Percentiles rank a stretch among this genome's conserved stretches.
Conservation (phyloP, 2,113 vertebrate species). For the Murina feae region DNA sequence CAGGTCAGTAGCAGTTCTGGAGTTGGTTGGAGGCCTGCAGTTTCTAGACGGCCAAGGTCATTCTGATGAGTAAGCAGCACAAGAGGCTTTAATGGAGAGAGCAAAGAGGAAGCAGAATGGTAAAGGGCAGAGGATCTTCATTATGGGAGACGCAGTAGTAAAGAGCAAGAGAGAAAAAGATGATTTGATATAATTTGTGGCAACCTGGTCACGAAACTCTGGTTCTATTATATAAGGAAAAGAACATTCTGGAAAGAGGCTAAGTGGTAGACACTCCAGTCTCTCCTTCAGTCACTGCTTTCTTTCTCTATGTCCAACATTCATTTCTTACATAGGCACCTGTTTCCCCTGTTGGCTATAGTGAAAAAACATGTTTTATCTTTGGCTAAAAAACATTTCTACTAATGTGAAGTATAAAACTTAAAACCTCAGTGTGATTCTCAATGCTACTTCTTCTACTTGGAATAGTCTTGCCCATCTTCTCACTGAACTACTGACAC, state of each 20-base stretch:
- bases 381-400: not conserved
- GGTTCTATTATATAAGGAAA: not conserved
- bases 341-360: not conserved
- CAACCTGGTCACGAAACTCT: not conserved
- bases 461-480: not conserved
- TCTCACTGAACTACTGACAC: not conserved
- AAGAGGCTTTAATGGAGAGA: not conserved
- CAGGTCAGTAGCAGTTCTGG: not conserved
- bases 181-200: not conserved
- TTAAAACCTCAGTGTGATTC: not conserved
- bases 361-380: not conserved
- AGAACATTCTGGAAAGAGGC: not conserved
- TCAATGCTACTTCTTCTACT: not conserved
- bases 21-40: not conserved
- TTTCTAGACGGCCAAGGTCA: not conserved
- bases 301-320: not conserved
- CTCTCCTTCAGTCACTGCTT: not conserved
- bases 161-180: not conserved
- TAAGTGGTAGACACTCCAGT: not conserved
- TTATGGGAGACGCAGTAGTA: not conserved
- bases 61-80: not conserved
- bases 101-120: not conserved
- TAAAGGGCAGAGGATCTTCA: not conserved
- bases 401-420: not conserved
- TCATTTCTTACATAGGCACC: not conserved